Evolutionary conservation across 2,888 invertebrate species (phyloP).

Genomic region (Ganaspis brasiliensis): DNA sequence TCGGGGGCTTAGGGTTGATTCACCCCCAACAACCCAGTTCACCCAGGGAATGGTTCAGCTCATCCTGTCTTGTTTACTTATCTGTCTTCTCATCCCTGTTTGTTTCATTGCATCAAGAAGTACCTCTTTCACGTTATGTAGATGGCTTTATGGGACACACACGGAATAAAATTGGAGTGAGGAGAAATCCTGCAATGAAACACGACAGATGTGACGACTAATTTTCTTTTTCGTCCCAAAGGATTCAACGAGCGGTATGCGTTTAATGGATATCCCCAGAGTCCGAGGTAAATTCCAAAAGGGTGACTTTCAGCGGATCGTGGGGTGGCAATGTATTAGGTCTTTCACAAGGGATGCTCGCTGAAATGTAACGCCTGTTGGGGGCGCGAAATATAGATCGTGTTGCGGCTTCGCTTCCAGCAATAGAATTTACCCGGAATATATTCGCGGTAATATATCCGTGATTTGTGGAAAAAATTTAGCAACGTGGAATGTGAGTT

Average conservation of each 20-base stretch:
- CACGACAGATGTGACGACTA: conserved; percentile 73
- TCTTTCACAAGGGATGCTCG: conserved; percentile 18
- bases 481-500: not conserved
- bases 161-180: not conserved
- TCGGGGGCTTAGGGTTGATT: conserved; percentile 41
- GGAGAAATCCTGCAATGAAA: conserved; percentile 30
- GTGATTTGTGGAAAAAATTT: not conserved
- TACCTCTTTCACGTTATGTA: not conserved
- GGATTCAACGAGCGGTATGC: conserved; percentile 63
- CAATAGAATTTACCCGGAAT: not conserved
- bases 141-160: not conserved
- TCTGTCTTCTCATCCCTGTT: conserved; percentile 42
- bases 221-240: conserved; percentile 61
- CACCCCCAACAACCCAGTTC: conserved; percentile 9
- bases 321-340: not conserved
- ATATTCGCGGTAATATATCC: not conserved
- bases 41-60: conserved; percentile 10
- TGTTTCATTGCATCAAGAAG: conserved; percentile 25
- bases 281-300: conserved; percentile 62
- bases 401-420: conserved; percentile 5
- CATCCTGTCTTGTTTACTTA: conserved; percentile 25
- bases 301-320: conserved; percentile 45
- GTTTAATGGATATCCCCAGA: conserved; percentile 69
- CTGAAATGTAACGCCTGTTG: conserved; percentile 1
- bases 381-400: conserved; percentile 10